phyloP scores from a whole-genome alignment of 2,888 invertebrate genomes.

The Cephus rjabovi region DNA sequence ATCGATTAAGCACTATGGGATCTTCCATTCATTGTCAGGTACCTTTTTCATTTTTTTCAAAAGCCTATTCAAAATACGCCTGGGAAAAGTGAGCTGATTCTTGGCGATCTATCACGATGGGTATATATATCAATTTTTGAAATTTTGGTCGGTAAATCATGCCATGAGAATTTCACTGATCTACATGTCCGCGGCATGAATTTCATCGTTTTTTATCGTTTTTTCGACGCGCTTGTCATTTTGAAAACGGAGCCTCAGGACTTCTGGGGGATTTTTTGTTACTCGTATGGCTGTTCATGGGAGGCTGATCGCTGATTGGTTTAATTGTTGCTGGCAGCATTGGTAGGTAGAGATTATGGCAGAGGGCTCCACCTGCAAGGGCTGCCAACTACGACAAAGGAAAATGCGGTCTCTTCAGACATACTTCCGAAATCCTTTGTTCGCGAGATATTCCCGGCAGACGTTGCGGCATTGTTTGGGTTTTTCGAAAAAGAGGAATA shows the following conservation, averaged over 20 bases:
- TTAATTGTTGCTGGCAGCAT: neutral
- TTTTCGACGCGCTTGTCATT: neutral
- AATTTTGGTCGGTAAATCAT: neutral
- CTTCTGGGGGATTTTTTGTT: neutral
- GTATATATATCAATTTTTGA: neutral
- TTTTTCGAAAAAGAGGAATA: neutral
- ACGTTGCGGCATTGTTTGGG: neutral
- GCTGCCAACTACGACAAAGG: neutral
- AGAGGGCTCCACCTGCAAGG: neutral
- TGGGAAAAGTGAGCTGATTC: neutral
- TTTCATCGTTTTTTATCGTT: neutral
- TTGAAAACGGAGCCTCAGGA: neutral
- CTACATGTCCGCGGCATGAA: neutral
- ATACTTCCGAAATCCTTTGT: neutral
- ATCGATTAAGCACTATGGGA: neutral
- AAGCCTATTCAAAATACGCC: neutral
- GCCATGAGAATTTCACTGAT: neutral
- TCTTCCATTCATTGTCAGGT: neutral
- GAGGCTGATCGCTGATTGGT: no score
- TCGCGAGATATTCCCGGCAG: neutral
- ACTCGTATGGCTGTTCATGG: neutral
- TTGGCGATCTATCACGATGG: neutral
- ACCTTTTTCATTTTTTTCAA: neutral
- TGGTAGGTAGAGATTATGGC: neutral
- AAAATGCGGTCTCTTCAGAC: neutral